Evolutionary conservation across 1,140 invertebrate species (phyloP), one percentile per base, ranked within the genome.

Genomic region (Microplitis mediator): DNA sequence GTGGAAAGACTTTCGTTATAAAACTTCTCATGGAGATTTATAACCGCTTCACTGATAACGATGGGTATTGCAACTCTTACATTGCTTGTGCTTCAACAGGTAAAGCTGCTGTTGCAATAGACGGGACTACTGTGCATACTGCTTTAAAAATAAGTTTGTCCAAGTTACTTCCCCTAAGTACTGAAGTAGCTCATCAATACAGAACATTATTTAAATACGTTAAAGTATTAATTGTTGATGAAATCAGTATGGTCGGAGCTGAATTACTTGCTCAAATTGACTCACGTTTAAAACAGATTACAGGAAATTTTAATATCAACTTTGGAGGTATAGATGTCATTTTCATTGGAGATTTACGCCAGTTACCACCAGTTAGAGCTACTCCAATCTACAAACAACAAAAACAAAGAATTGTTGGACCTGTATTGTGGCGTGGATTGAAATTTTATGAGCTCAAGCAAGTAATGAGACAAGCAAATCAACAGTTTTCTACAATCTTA

Each of bases 41-140:
- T 68, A 76, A 78, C 31, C 71, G 71, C 5, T 76, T 61, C 23
- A 64, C 62, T 39, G 56, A 71, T 14, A 70, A 13, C 16, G 68
- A 61, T 51, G 54, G 68, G 4, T 23, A 45, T 68, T 74, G 78
- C 34, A 81, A 81, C 69, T 62, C 79, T 91, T 90, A 70, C 90
- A 75, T 83, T 11, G 52, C 78, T 8, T 82, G 82, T 74, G 83
- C 83, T 61, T 81, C 79, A 11, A 83, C 81, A n/a, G 80, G 81
- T 3, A 83, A 84, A 77, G 82, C 82, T 67, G 82, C 83, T 51
- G 78, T 83, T 8, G 79, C 81, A 2, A 80, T 84, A 50, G 71
- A 72, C 61, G 79, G 78, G 50, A 79, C 78, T 4, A 83, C 82
- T 54, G 75, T 84, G 71, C 80, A 84, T 76, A 79, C 79, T 52